Evolutionary conservation across 1,140 invertebrate genomes (phyloP).

Genomic region (Cardiocondyla obscurior): DNA sequence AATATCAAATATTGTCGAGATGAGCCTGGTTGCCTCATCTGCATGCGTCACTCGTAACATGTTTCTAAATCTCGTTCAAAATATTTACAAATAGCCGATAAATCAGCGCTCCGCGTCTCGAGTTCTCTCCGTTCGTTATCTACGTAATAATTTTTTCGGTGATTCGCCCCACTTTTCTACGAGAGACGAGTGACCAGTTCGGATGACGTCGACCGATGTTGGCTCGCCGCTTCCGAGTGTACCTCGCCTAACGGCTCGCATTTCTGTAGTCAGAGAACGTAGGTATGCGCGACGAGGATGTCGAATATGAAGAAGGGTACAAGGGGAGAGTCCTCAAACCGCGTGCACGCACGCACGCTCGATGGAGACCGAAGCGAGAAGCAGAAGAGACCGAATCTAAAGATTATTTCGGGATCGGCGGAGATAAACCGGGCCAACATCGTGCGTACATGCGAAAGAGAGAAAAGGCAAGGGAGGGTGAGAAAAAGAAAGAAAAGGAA

Average conservation of each 20-base stretch:
- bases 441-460: slow-evolving; percentile 63
- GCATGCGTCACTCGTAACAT: neutral
- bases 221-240: neutral
- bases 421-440: slow-evolving; percentile 80
- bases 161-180: slow-evolving; percentile 7
- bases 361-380: slow-evolving; percentile 57
- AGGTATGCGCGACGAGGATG: slow-evolving; percentile 40
- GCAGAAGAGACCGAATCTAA: slow-evolving; percentile 74
- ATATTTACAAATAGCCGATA: neutral
- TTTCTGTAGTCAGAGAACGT: slow-evolving; percentile 37
- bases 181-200: neutral
- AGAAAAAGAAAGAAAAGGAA: neutral
- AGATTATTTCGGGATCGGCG: slow-evolving; percentile 77
- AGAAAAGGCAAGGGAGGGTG: neutral
- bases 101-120: neutral
- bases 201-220: slow-evolving; percentile 27
- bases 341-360: slow-evolving; percentile 8
- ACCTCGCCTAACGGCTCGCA: neutral
- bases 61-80: neutral
- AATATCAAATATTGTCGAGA: neutral
- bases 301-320: slow-evolving; percentile 14
- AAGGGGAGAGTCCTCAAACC: slow-evolving; percentile 29
- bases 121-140: neutral
- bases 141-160: neutral
- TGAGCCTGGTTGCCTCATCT: neutral